A percentile compares a stretch with the other conserved stretches of the same genome.
Conservation (phyloP, 2,797 vertebrate genomes). For the Pangasius sanitwongsei region DNA sequence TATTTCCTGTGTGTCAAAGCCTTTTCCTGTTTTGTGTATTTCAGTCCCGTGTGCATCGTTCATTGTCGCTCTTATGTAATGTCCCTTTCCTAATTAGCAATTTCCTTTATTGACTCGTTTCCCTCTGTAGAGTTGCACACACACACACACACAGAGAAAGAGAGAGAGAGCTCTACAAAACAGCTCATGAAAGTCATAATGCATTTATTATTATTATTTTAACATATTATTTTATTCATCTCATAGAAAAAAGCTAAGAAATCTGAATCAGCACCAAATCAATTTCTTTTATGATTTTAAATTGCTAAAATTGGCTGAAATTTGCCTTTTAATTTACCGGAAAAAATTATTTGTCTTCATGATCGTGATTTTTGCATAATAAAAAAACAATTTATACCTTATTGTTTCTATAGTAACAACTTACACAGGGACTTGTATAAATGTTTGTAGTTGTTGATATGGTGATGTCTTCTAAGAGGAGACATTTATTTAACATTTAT, state of each 20-base stretch:
- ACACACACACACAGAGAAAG: constrained; percentile 1
- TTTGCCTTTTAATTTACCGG: too few species aligned
- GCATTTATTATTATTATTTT: background rate
- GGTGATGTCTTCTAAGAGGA: background rate
- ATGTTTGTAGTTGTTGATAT: background rate
- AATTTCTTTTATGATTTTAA: too few species aligned
- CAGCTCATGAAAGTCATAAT: background rate
- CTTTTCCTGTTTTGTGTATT: constrained; percentile 59
- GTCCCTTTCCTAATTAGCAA: constrained; percentile 62
- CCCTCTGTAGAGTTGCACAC: constrained; percentile 38
- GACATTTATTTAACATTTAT: background rate
- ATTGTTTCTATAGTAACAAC: background rate
- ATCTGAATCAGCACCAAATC: too few species aligned
- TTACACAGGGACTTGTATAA: background rate
- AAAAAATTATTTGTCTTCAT: too few species aligned
- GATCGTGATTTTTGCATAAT: background rate
- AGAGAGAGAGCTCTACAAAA: constrained; percentile 5
- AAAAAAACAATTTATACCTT: too few species aligned
- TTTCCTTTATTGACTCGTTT: constrained; percentile 68
- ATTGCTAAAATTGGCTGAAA: background rate
- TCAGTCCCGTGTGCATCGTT: constrained; percentile 20
- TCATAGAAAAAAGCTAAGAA: too few species aligned
- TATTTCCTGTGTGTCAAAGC: constrained; percentile 52
- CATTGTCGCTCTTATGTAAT: constrained; percentile 60
- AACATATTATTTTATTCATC: background rate